phyloP scores from a whole-genome alignment of 2,797 vertebrate genomes.

The Threskiornis aethiopicus region DNA sequence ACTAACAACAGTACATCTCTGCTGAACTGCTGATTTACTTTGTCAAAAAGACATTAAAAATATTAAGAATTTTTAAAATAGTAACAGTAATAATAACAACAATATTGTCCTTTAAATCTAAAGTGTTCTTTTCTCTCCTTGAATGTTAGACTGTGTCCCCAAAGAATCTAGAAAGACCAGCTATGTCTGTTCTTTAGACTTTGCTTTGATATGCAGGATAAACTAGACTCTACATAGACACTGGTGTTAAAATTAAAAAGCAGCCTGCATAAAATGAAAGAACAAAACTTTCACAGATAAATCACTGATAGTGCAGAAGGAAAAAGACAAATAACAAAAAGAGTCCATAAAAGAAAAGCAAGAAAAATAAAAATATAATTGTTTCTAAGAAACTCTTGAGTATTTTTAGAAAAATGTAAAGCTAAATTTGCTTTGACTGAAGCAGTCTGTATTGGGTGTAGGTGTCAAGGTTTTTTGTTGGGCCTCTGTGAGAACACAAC shows the following conservation, averaged over 20 bases:
- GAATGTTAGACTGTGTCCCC: not conserved
- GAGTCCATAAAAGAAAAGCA: not conserved
- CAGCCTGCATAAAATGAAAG: not conserved
- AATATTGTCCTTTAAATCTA: not conserved
- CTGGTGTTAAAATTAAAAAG: not conserved
- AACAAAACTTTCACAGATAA: not conserved
- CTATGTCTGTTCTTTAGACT: not conserved
- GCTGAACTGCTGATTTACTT: not conserved
- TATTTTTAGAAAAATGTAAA: not conserved
- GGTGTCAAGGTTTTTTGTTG: not conserved
- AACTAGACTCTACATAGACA: not conserved
- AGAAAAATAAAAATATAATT: not conserved
- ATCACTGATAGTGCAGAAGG: not conserved
- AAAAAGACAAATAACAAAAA: not conserved
- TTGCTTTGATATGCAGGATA: not conserved
- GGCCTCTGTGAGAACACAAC: not conserved
- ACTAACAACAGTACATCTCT: fast-evolving
- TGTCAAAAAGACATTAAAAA: not conserved
- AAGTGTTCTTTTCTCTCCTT: not conserved
- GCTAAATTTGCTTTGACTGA: not conserved
- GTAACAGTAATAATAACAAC: not conserved
- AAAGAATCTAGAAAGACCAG: not conserved
- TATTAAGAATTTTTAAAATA: not conserved
- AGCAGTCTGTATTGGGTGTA: not conserved
- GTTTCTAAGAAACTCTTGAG: not conserved